Conservation (phyloP, 1,140 invertebrate species). For the Branchinecta lindahli region DNA sequence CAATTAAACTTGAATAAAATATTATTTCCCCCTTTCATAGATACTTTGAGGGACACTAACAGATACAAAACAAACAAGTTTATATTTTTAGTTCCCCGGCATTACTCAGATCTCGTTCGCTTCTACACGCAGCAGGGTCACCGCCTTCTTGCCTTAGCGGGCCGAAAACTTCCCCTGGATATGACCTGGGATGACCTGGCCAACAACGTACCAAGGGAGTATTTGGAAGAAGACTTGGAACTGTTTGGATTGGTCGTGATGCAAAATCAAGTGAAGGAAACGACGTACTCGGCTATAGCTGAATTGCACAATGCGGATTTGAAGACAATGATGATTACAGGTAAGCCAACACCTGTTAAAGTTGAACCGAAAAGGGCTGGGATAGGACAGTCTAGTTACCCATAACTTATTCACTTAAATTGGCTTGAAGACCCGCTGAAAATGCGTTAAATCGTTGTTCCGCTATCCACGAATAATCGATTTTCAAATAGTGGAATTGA, state of each 20-base stretch:
- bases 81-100: conserved; percentile 30
- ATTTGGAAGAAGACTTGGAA: conserved; percentile 32
- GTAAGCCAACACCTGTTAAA: conserved; percentile 21
- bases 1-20: too few relatives aligned
- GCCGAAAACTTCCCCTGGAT: conserved; percentile 30
- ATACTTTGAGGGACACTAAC: too few relatives aligned
- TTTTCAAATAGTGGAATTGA: too few relatives aligned
- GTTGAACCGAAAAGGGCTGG: too few relatives aligned
- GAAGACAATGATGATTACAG: conserved; percentile 42
- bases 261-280: conserved; percentile 36
- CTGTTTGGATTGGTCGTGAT: conserved; percentile 38
- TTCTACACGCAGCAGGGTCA: conserved; percentile 35
- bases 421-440: too few relatives aligned
- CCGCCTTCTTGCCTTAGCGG: conserved; percentile 35
- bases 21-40: too few relatives aligned
- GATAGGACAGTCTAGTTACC: too few relatives aligned
- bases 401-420: too few relatives aligned
- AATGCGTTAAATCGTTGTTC: too few relatives aligned
- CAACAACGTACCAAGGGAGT: conserved; percentile 27
- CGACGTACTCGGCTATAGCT: conserved; percentile 32
- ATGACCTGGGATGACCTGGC: conserved; percentile 22
- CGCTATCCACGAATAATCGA: too few relatives aligned
- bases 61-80: not conserved
- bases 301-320: conserved; percentile 36
- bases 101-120: conserved; percentile 31